Conservation (phyloP, 2,113 vertebrate genomes). For the Siniperca chuatsi region DNA sequence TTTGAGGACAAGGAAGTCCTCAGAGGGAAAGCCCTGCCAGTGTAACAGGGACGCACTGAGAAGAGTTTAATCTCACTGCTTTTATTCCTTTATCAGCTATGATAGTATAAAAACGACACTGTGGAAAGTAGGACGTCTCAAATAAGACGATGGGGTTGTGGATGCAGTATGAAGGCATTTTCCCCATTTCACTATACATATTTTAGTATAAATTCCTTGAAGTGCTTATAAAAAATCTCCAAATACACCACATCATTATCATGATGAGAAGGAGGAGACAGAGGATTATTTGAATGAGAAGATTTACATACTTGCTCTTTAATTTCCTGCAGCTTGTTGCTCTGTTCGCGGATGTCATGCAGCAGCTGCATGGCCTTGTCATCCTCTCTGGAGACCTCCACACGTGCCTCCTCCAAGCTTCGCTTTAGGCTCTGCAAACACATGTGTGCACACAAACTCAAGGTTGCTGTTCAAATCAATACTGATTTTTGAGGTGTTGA, state of each 20-base stretch:
- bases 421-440: slow-evolving; percentile 95
- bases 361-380: slow-evolving; percentile 99
- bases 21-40: slow-evolving; percentile 57
- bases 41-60: slow-evolving; percentile 36
- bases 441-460: slow-evolving; percentile 38
- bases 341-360: slow-evolving; percentile 98
- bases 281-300: slow-evolving; percentile 18
- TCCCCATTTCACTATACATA: not conserved
- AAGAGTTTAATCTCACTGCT: slow-evolving; percentile 22
- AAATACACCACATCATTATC: slow-evolving; percentile 36
- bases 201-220: slow-evolving; percentile 27
- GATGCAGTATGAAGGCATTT: not conserved
- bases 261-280: slow-evolving; percentile 23
- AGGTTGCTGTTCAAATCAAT: not conserved
- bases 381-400: slow-evolving; percentile 98
- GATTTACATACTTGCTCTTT: slow-evolving; percentile 93
- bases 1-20: slow-evolving; percentile 56
- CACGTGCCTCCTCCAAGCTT: slow-evolving; percentile 97
- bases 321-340: slow-evolving; percentile 99
- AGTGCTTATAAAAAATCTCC: slow-evolving; percentile 31
- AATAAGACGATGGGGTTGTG: not conserved
- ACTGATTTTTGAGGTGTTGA: not conserved
- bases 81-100: not conserved
- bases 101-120: not conserved
- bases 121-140: not conserved